phyloP scores from a whole-genome alignment of 1,140 invertebrate species.

The Caenorhabditis inopinata region DNA sequence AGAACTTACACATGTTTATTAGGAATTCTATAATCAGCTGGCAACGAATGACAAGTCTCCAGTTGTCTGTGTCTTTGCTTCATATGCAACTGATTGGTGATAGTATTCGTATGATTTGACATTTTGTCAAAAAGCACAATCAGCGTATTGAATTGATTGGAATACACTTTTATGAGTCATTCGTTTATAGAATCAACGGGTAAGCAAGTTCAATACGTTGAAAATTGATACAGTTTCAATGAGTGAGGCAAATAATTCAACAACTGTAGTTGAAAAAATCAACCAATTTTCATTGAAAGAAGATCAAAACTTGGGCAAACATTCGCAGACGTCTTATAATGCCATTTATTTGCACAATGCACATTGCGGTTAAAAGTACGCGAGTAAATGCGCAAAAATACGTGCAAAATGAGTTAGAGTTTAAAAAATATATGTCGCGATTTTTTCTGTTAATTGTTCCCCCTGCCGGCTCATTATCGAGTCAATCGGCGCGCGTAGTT shows the following conservation, averaged over 20 bases:
- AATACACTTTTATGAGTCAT: constrained; percentile 5
- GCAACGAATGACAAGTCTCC: background rate
- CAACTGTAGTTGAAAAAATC: background rate
- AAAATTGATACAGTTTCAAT: background rate
- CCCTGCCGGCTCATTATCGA: background rate
- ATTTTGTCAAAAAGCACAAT: background rate
- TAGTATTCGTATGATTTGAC: background rate
- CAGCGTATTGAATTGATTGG: background rate
- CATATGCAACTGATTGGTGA: background rate
- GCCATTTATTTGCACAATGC: constrained; percentile 21
- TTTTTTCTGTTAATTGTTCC: background rate
- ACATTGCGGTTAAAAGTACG: background rate
- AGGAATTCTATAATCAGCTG: constrained; percentile 17
- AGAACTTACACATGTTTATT: constrained; percentile 14
- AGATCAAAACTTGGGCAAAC: constrained; percentile 23
- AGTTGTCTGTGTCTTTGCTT: background rate
- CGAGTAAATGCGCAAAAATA: background rate
- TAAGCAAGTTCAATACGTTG: background rate
- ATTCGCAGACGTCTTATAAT: background rate
- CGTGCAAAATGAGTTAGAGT: background rate
- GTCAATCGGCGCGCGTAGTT: background rate
- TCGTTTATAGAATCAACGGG: background rate
- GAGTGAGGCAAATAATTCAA: background rate
- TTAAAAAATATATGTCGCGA: background rate
- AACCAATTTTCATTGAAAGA: constrained; percentile 24